Conservation (phyloP, 2,113 vertebrate species). For the Anolis sagrei region DNA sequence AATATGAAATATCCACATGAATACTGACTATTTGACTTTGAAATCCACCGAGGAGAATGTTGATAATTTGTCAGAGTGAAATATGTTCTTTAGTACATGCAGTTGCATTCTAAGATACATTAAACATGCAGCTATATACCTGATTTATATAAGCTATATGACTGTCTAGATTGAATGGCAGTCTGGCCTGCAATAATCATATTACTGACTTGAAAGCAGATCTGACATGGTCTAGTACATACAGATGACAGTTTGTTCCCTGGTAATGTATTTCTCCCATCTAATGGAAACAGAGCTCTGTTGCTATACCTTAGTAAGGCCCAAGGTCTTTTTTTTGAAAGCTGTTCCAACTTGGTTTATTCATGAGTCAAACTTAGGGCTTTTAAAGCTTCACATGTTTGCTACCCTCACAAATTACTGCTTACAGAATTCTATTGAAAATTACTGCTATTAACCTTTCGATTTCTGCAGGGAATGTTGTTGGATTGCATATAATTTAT, state of each 20-base stretch:
- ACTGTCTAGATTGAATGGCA: background rate
- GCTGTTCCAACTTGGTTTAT: background rate
- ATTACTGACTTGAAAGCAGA: background rate
- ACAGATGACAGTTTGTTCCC: background rate
- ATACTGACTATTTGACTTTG: background rate
- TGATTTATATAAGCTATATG: background rate
- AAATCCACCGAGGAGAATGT: background rate
- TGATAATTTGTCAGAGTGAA: background rate
- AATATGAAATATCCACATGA: background rate
- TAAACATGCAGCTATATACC: background rate
- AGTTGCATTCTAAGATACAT: background rate
- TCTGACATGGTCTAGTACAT: background rate
- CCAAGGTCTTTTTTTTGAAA: background rate
- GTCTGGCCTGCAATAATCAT: background rate
- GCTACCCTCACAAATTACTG: background rate
- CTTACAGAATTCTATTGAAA: conserved; percentile 13
- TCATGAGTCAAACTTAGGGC: background rate
- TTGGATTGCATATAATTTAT: conserved; percentile 8
- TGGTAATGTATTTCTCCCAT: background rate
- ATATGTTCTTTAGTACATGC: background rate
- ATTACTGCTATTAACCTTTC: conserved; percentile 26
- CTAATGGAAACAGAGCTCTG: background rate
- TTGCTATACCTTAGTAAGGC: background rate
- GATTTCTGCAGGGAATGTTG: background rate
- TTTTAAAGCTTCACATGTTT: conserved; percentile 1